A percentile compares a stretch with the other conserved stretches of the same genome.
Conservation (phyloP, 2,797 vertebrate species). For the Limosa lapponica region DNA sequence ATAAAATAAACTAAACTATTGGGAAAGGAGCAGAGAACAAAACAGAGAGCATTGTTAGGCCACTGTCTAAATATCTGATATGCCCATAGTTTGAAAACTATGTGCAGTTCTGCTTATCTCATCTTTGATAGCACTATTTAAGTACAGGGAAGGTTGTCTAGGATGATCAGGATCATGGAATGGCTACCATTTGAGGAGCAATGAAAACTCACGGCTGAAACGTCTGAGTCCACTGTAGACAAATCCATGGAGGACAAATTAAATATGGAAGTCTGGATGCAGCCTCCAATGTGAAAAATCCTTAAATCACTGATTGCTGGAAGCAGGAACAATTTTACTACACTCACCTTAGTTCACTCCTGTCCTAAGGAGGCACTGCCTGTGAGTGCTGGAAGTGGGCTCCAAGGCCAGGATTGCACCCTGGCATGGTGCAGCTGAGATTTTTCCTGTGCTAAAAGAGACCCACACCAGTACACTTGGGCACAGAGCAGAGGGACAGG, state of each 20-base stretch:
- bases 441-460: background rate
- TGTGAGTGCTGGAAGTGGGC: background rate
- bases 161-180: background rate
- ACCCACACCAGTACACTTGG: fast-evolving
- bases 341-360: background rate
- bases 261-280: background rate
- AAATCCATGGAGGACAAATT: background rate
- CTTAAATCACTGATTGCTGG: background rate
- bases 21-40: background rate
- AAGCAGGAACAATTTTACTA: background rate
- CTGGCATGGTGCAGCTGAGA: background rate
- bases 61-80: background rate
- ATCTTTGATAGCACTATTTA: background rate
- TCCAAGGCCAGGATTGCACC: background rate
- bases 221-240: fast-evolving
- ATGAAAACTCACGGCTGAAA: background rate
- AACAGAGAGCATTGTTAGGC: background rate
- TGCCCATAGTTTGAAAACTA: background rate
- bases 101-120: background rate
- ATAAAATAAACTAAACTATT: background rate
- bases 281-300: fast-evolving
- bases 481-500: fast-evolving
- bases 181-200: fast-evolving
- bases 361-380: background rate
- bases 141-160: background rate